These are phyloP conservation scores for Nebria brevicollis DNA, from an alignment of 2,888 invertebrate genomes.

Conservation along the genomic window DNA sequence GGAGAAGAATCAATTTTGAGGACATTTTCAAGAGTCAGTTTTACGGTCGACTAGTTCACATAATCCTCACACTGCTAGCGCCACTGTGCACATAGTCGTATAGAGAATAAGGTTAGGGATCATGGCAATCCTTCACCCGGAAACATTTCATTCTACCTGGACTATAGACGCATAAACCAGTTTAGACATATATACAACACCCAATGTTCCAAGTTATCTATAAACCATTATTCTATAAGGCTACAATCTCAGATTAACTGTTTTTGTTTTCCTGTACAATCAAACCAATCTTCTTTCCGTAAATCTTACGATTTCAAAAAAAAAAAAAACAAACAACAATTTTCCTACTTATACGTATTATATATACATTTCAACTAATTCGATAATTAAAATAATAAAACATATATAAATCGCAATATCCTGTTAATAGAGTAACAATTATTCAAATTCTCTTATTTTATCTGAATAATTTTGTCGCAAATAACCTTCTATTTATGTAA, in stretches of 20 bases:
- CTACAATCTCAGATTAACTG: neutral
- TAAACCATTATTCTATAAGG: neutral
- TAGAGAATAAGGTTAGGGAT: neutral
- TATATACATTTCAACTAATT: no score
- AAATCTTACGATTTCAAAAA: neutral
- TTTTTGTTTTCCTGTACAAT: neutral
- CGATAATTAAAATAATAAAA: neutral
- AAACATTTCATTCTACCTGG: conserved; percentile 1
- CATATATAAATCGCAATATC: neutral
- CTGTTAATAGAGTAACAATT: neutral
- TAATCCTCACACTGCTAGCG: conserved; percentile 8
- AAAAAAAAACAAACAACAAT: no score
- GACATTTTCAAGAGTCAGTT: conserved; percentile 8
- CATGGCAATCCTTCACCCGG: neutral
- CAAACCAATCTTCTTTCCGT: neutral
- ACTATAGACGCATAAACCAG: neutral
- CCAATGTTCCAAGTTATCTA: neutral
- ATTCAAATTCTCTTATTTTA: no score
- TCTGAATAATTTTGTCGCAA: neutral
- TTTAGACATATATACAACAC: neutral
- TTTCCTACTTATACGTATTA: no score
- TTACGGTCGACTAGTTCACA: conserved; percentile 5
- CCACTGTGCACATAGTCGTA: neutral
- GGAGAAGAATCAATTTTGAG: conserved; percentile 9
- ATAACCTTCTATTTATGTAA: neutral